Conservation (phyloP, 2,113 vertebrate species). For the Vicugna pacos region DNA sequence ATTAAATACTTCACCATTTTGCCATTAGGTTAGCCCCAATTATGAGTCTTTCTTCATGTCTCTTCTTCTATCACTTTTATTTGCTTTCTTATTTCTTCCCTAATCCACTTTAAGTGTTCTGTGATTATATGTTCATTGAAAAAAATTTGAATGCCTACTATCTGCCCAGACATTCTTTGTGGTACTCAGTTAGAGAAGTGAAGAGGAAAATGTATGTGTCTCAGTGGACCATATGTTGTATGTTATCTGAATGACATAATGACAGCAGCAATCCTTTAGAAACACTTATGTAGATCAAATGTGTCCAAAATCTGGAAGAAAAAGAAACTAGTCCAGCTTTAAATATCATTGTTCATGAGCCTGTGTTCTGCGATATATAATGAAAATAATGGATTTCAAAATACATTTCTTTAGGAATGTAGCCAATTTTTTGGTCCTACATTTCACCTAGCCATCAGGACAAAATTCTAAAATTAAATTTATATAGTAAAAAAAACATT, state of each 20-base stretch:
- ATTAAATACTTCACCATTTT: background rate
- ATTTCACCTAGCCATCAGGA: too few relatives aligned
- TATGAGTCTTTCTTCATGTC: background rate
- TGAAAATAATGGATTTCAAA: too few relatives aligned
- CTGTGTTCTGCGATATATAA: too few relatives aligned
- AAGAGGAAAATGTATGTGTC: background rate
- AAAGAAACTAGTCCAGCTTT: too few relatives aligned
- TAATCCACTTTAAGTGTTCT: background rate
- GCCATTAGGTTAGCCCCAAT: background rate
- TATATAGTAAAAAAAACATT: too few relatives aligned
- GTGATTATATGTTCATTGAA: background rate
- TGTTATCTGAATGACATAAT: background rate
- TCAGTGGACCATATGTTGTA: background rate
- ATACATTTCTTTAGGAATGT: too few relatives aligned
- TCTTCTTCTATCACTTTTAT: background rate
- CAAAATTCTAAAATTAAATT: too few relatives aligned
- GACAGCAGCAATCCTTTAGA: background rate
- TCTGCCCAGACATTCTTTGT: background rate
- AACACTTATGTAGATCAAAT: background rate
- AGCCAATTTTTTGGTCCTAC: too few relatives aligned
- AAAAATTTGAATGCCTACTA: background rate
- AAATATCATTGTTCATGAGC: too few relatives aligned
- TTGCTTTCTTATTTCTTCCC: background rate
- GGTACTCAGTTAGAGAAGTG: background rate
- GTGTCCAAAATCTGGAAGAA: background rate